Evolutionary conservation across 2,888 invertebrate species (phyloP).

Genomic region (Orthosia gothica): DNA sequence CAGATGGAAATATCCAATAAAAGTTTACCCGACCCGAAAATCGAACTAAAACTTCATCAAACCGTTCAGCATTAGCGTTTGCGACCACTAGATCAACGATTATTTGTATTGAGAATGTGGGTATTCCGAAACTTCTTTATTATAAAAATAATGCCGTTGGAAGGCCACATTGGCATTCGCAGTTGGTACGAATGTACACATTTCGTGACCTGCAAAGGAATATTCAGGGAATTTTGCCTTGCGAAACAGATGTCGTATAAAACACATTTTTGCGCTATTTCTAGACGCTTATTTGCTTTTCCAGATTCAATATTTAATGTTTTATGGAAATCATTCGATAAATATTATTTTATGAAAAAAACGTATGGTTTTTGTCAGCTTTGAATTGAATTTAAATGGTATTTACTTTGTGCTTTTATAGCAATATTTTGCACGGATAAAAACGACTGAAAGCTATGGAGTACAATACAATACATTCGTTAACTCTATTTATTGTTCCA

Average conservation of each 20-base stretch:
- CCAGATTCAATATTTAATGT: constrained; percentile 49
- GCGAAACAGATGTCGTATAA: constrained; percentile 54
- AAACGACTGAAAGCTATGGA: no score
- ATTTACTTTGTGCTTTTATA: neutral
- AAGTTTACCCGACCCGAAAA: no score
- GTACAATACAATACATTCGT: no score
- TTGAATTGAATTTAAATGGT: neutral
- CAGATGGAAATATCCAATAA: no score
- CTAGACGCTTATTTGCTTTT: constrained; percentile 44
- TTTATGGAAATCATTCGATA: constrained; percentile 18
- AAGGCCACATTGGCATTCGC: constrained; percentile 58
- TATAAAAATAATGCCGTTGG: constrained; percentile 44
- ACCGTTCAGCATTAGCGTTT: no score
- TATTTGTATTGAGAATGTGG: neutral
- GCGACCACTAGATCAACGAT: no score
- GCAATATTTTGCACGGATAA: no score
- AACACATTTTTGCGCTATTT: constrained; percentile 56
- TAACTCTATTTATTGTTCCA: neutral
- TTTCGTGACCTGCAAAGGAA: constrained; percentile 55
- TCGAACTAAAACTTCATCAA: no score
- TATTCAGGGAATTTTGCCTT: constrained; percentile 45
- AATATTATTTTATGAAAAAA: constrained; percentile 14
- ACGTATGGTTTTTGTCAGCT: neutral
- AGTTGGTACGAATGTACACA: constrained; percentile 52
- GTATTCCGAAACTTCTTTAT: constrained; percentile 28